These are phyloP conservation scores for Pangasius krempfi DNA, from an alignment of 2,797 vertebrate species.

Conservation along the genomic window DNA sequence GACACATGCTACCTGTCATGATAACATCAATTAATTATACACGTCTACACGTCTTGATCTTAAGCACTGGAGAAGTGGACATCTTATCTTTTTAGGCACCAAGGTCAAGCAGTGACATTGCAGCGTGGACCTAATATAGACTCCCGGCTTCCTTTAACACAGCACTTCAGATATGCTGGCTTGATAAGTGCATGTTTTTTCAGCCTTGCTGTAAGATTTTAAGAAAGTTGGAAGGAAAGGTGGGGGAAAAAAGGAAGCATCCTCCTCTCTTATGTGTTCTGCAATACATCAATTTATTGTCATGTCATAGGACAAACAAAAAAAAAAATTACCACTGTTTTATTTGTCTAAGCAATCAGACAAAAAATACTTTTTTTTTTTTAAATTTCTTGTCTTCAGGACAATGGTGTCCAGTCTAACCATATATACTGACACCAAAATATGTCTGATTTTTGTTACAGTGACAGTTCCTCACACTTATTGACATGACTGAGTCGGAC, in stretches of 20 bases:
- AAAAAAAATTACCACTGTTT: not conserved
- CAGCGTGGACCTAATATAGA: conserved; percentile 64
- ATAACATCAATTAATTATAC: conserved; percentile 1
- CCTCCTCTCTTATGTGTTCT: not conserved
- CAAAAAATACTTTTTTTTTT: too few species aligned
- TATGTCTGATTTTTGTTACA: not conserved
- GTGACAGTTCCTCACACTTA: not conserved
- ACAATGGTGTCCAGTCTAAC: not conserved
- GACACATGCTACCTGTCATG: not conserved
- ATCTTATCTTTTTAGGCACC: conserved; percentile 48
- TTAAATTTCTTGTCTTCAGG: not conserved
- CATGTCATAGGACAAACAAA: not conserved
- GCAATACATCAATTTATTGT: not conserved
- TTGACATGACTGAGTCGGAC: not conserved
- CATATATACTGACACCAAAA: not conserved
- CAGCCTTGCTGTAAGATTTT: not conserved
- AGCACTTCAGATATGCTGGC: not conserved
- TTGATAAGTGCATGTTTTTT: not conserved
- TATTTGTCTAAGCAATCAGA: too few species aligned
- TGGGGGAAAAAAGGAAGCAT: not conserved
- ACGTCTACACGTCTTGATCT: not conserved
- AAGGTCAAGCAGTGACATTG: conserved; percentile 80
- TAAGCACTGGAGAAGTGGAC: conserved; percentile 3
- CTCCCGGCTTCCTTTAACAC: conserved; percentile 36
- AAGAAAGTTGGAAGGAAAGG: not conserved